Evolutionary conservation across 2,888 invertebrate species (phyloP).

Genomic region (Drosophila antonietae): DNA sequence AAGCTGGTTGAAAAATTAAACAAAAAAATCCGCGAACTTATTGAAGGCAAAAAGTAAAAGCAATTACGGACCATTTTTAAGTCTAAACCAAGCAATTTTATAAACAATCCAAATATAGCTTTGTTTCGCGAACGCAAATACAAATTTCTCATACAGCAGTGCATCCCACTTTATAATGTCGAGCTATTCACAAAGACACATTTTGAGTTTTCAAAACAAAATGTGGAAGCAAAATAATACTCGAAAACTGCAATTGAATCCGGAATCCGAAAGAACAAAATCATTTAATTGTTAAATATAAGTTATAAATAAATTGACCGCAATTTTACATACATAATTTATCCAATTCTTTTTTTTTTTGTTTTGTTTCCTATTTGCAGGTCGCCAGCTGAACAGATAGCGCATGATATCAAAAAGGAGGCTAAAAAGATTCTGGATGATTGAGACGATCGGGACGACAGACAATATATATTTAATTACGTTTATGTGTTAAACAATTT

Average conservation of each 20-base stretch:
- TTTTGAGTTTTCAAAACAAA: not conserved
- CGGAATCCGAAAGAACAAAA: not conserved
- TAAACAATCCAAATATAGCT: conserved; percentile 10
- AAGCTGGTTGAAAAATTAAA: conserved; percentile 88
- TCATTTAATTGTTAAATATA: not conserved
- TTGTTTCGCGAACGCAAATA: conserved; percentile 1
- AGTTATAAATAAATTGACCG: conserved; percentile 12
- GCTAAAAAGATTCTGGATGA: conserved; percentile 76
- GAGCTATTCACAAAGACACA: not conserved
- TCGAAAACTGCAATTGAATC: not conserved
- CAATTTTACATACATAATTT: conserved; percentile 1
- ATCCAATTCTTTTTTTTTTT: not conserved
- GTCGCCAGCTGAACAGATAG: conserved; percentile 68
- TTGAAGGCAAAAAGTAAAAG: conserved; percentile 87
- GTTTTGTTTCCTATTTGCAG: conserved; percentile 49
- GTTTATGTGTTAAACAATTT: conserved; percentile 33
- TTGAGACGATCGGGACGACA: conserved; percentile 22
- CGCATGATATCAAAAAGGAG: conserved; percentile 73
- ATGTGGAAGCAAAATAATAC: not conserved
- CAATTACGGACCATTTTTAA: not conserved
- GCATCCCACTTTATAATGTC: not conserved
- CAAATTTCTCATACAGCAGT: conserved; percentile 36
- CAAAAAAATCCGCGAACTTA: conserved; percentile 83
- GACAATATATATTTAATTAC: conserved; percentile 32
- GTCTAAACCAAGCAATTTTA: conserved; percentile 24